A percentile compares a stretch with the other conserved stretches of the same genome.
These are phyloP conservation scores for Echinometra lucunter DNA, from an alignment of 53 echinoderm and acorn worm genomes.

Conservation along the genomic window DNA sequence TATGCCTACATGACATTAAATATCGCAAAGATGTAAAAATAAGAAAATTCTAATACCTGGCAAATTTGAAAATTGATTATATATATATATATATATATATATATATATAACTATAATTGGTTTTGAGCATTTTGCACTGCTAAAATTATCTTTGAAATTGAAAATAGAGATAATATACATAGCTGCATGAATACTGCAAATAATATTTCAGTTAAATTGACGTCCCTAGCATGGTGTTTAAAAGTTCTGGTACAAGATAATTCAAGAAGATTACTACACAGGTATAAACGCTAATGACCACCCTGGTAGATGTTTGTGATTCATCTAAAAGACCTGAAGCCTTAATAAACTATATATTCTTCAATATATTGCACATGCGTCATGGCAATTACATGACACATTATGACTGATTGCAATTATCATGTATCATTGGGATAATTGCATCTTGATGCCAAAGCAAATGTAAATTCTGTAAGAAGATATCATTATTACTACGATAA, in stretches of 20 bases:
- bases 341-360: background rate
- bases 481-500: background rate
- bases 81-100: too few relatives aligned
- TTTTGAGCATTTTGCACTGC: too few relatives aligned
- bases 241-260: background rate
- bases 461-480: background rate
- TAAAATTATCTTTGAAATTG: too few relatives aligned
- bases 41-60: too few relatives aligned
- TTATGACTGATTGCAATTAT: background rate
- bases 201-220: too few relatives aligned
- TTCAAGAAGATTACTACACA: background rate
- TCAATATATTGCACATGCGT: slow-evolving; percentile 8
- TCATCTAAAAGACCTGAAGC: background rate
- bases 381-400: background rate
- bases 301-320: background rate
- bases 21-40: too few relatives aligned
- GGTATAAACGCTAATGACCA: background rate
- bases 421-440: background rate
- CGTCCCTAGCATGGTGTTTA: too few relatives aligned
- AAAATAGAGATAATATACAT: too few relatives aligned
- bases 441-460: background rate
- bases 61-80: too few relatives aligned
- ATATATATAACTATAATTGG: too few relatives aligned
- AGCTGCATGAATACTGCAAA: too few relatives aligned
- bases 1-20: too few relatives aligned